Base-by-base conservation (phyloP, 2,888 invertebrate genomes). In the Malachius bipustulatus region DNA sequence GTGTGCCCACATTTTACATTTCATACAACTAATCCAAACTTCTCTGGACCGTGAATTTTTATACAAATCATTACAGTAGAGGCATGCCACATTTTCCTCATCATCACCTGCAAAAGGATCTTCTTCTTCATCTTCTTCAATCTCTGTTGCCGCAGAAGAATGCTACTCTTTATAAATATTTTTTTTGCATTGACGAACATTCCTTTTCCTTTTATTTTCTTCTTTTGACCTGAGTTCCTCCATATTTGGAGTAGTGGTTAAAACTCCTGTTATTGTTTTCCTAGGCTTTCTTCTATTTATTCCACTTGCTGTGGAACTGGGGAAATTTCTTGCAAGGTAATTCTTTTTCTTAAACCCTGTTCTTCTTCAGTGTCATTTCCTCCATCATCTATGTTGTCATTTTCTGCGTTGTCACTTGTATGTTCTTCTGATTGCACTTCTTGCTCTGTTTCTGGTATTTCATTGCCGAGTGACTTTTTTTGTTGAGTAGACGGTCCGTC, bases 41-140 rank as follows among this genome's bases (percentile, higher is more conserved):
- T 19, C 24, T 6, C 32, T 32, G 32, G 32, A 32, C n/a, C 19
- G 19, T 9, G n/a, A 32, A 32, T 32, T 32, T 19, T 24, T 12
- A 32, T 19, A 32, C 32, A 32, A 19, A 16, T 32, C 32, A 11
- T 32, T 32, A 9, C 32, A 32, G 19, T 32, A 19, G n/a, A 19
- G 24, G n/a, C 24, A 19, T 8, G n/a, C 24, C 24, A 19, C 24
- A 19, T 19, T n/a, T 8, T 19, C 24, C 24, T 19, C 24, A 19
- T 19, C n/a, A n/a, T 19, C 24, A n/a, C 6, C 24, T 19, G 24
- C 24, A 32, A 16, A 19, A 2, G 32, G 16, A 32, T 32, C 16
- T 32, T 32, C 19, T 32, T 16, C 32, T 16, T 16, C 32, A 32
- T 4, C 19, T 32, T 16, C 32, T 16, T 16, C 32, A 32, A 3